Conservation (phyloP, 2,888 invertebrate species). For the Fabriciana adippe region DNA sequence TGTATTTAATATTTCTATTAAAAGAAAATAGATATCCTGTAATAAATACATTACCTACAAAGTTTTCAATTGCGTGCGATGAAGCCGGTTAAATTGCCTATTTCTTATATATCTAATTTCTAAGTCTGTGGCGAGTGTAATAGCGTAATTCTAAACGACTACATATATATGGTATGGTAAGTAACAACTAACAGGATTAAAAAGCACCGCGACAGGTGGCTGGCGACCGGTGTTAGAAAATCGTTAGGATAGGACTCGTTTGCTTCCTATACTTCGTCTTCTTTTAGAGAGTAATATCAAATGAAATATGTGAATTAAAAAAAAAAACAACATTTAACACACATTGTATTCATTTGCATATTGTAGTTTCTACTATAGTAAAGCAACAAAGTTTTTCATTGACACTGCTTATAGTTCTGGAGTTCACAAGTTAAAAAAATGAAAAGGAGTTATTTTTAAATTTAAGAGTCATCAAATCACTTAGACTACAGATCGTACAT, state of each 20-base stretch:
- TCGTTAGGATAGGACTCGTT: slow-evolving; percentile 55
- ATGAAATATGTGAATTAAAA: slow-evolving; percentile 1
- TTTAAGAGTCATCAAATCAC: no score
- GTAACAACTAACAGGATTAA: slow-evolving; percentile 77
- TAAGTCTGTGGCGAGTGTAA: slow-evolving; percentile 58
- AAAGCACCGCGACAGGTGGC: slow-evolving; percentile 74
- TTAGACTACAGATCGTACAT: no score
- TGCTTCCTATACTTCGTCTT: slow-evolving; percentile 35
- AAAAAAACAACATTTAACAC: not conserved
- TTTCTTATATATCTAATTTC: slow-evolving; percentile 8
- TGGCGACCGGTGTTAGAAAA: slow-evolving; percentile 67
- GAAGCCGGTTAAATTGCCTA: not conserved
- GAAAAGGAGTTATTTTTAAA: no score
- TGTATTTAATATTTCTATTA: no score
- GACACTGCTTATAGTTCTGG: no score
- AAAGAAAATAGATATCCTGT: no score
- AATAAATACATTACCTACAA: no score
- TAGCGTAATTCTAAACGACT: slow-evolving; percentile 75
- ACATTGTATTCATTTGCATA: no score
- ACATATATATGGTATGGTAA: slow-evolving; percentile 73
- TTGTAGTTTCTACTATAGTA: no score
- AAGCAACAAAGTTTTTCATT: no score
- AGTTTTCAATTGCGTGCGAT: no score
- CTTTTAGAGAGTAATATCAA: slow-evolving; percentile 17
- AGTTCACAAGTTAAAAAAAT: no score